Percentiles rank a stretch among this genome's conserved stretches.
Conservation (phyloP, 1,140 invertebrate species). For the Pectinophora gossypiella region DNA sequence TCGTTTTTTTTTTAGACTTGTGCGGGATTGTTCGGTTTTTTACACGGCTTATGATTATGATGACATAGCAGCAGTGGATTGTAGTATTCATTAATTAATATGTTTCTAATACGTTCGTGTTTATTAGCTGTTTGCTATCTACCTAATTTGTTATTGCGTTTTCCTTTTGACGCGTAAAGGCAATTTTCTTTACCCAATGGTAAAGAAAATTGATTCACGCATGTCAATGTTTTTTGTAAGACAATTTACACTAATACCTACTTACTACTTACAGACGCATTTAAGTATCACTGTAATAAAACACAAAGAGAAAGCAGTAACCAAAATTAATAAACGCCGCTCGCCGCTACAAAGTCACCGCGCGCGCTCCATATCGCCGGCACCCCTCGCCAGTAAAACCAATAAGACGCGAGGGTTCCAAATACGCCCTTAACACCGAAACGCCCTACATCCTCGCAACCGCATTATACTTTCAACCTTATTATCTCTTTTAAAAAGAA, state of each 20-base stretch:
- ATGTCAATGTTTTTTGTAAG: neutral
- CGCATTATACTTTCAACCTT: conserved; percentile 13
- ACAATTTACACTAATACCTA: neutral
- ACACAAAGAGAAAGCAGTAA: neutral
- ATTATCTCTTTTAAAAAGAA: neutral
- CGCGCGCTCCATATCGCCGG: conserved; percentile 17
- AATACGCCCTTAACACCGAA: conserved; percentile 26
- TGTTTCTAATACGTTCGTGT: neutral
- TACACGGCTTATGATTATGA: neutral
- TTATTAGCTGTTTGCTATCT: neutral
- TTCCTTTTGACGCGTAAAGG: neutral
- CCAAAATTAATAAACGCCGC: conserved; percentile 21
- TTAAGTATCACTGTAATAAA: neutral
- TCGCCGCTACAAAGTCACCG: conserved; percentile 52
- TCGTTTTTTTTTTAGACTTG: conserved; percentile 45
- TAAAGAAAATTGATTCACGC: too few species aligned
- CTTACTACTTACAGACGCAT: neutral
- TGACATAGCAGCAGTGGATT: neutral
- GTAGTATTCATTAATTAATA: too few species aligned
- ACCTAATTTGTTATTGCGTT: neutral
- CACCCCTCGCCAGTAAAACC: conserved; percentile 63
- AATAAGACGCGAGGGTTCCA: conserved; percentile 66
- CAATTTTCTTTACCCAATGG: neutral
- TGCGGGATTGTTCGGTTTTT: neutral
- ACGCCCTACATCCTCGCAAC: conserved; percentile 34